phyloP scores from a whole-genome alignment of 2,888 invertebrate genomes.

The Blastobasis lacticolella region DNA sequence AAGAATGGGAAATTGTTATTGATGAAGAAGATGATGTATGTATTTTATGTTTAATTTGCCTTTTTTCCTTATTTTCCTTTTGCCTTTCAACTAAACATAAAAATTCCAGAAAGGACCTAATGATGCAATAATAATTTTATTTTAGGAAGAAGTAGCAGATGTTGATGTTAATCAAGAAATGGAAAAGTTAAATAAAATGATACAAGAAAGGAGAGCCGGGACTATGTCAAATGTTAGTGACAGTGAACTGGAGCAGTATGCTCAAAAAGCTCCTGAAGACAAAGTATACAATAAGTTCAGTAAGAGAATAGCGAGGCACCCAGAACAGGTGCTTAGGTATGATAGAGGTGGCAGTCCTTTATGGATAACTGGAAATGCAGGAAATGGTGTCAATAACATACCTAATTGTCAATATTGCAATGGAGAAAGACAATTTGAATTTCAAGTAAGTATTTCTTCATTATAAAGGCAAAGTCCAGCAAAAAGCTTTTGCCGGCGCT shows the following conservation, averaged over 20 bases:
- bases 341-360: conserved; percentile 84
- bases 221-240: conserved; percentile 77
- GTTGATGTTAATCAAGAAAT: conserved; percentile 69
- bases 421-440: conserved; percentile 88
- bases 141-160: conserved; percentile 42
- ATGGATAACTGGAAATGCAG: conserved; percentile 82
- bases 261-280: conserved; percentile 77
- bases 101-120: too few relatives aligned
- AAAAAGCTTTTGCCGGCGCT: too few relatives aligned
- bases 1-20: conserved; percentile 77
- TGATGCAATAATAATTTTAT: conserved; percentile 2
- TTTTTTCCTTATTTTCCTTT: too few relatives aligned
- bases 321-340: conserved; percentile 89
- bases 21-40: conserved; percentile 63
- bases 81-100: too few relatives aligned
- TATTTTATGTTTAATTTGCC: conserved; percentile 1
- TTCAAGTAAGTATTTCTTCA: conserved; percentile 75
- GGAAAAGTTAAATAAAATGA: conserved; percentile 60
- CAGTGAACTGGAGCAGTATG: conserved; percentile 81
- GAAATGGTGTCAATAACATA: conserved; percentile 61
- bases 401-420: conserved; percentile 86
- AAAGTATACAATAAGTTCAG: conserved; percentile 86
- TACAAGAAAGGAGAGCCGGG: conserved; percentile 76
- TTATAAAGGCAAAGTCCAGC: too few relatives aligned
- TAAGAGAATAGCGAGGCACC: conserved; percentile 78